Conservation (phyloP, 2,797 vertebrate species). For the Hyperoplus lanceolatus region DNA sequence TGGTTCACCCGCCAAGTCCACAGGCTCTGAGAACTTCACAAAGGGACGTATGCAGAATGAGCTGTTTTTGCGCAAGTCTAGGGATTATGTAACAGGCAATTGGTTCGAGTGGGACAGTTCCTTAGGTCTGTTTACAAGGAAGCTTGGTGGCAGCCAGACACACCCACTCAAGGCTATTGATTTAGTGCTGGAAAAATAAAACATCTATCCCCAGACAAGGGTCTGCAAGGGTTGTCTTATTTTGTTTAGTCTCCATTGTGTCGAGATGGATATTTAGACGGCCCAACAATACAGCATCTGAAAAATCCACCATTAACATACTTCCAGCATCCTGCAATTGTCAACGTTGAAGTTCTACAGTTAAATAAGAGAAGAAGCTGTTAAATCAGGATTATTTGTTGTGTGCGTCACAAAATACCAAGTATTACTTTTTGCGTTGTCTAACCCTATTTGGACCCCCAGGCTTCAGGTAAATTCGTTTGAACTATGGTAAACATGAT, state of each 20-base stretch:
- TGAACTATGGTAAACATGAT: not conserved
- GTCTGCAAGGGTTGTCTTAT: slow-evolving; percentile 28
- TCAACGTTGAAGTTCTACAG: slow-evolving; percentile 28
- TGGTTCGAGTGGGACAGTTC: slow-evolving; percentile 56
- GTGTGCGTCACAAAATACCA: not conserved
- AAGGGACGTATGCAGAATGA: slow-evolving; percentile 28
- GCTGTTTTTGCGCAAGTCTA: slow-evolving; percentile 62
- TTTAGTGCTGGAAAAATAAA: slow-evolving; percentile 70
- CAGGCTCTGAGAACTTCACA: slow-evolving; percentile 30
- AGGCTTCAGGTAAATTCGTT: not conserved
- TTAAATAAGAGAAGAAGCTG: not conserved
- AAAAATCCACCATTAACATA: slow-evolving; percentile 39
- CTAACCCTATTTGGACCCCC: not conserved
- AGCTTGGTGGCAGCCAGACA: slow-evolving; percentile 62
- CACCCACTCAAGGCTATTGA: slow-evolving; percentile 68
- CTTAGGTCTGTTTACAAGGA: slow-evolving; percentile 74
- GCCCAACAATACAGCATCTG: slow-evolving; percentile 29
- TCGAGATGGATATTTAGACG: slow-evolving; percentile 13
- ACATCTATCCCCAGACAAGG: slow-evolving; percentile 27
- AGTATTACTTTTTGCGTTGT: not conserved
- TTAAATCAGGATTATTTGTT: slow-evolving; percentile 6
- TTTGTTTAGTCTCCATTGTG: slow-evolving; percentile 70
- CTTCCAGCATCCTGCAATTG: slow-evolving; percentile 63
- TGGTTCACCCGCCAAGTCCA: slow-evolving; percentile 28
- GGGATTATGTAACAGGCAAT: slow-evolving; percentile 67